Conservation (phyloP, 2,888 invertebrate species). For the Pecten maximus region DNA sequence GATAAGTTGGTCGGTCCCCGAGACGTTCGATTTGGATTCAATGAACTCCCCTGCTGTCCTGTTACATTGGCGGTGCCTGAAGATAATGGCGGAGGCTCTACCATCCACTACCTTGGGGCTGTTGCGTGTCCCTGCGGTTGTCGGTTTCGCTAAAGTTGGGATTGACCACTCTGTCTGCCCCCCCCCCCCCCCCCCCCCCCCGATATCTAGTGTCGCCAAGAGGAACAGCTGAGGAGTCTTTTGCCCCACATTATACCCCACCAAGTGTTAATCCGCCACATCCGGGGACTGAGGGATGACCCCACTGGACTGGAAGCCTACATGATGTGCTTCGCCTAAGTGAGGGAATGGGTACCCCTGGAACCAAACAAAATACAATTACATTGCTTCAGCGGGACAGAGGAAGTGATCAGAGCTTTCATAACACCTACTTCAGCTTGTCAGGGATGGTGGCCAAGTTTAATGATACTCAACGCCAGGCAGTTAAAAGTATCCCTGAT, state of each 20-base stretch:
- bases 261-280: neutral
- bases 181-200: too few relatives aligned
- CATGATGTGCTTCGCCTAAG: neutral
- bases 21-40: neutral
- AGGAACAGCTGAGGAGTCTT: neutral
- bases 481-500: neutral
- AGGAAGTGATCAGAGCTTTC: neutral
- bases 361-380: neutral
- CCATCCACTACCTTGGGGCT: neutral
- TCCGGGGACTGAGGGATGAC: neutral
- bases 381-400: neutral
- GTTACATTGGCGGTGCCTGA: neutral
- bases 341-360: neutral
- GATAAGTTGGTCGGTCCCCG: neutral
- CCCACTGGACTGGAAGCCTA: neutral
- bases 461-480: neutral
- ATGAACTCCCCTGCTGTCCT: neutral
- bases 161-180: neutral
- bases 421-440: neutral
- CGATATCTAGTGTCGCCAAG: neutral
- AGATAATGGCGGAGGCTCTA: neutral
- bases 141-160: neutral
- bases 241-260: neutral
- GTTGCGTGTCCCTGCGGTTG: neutral
- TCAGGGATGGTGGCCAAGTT: neutral